Evolutionary conservation across 1,140 invertebrate species (phyloP), one percentile per base, ranked within the genome.

Genomic region (Lordiphosa clarofinis): DNA sequence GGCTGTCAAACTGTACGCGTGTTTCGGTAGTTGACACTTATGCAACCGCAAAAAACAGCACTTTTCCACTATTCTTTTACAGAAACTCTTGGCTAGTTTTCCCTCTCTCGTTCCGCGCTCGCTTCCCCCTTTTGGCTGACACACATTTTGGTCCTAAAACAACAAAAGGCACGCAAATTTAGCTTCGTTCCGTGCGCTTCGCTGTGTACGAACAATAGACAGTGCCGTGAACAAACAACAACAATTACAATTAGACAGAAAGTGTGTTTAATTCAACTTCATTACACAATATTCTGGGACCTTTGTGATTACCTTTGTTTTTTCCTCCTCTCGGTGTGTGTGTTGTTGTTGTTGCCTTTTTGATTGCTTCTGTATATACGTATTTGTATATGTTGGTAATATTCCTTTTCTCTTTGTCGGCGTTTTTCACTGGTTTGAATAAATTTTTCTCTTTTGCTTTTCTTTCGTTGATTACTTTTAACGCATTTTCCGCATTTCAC

Each of bases 211-310:
- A 31, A 31, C 28, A 31, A 31, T 31, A 31, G 28, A 31, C 28
- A 31, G 2, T 1, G 8, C 28, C 28, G 28, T 31, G 28, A 31
- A 31, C 28, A 31, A 31, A 31, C 28, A 31, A 57, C 61, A 75
- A 63, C 71, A 82, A 81, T 82, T 75, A 72, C 71, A 69, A 69
- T 68, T 68, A 67, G 63, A 31, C 70, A 81, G 56, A 46, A 74
- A 81, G 56, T 81, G 62, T 82, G 61, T 67, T 75, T 74, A 59
- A 54, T 53, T 62, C 71, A 65, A 82, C 68, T 82, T 82, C 68
- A 82, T 82, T 82, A 82, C 76, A 82, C 76, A 82, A 82, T 82
- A 73, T 55, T 54, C 42, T 8, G 43, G 39, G 11, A 31, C 28
- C 15, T 56, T 67, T 42, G 12, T 60, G 64, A 44, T 69, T 69